Conservation (phyloP, 2,113 vertebrate genomes). For the Nesogale talazaci region DNA sequence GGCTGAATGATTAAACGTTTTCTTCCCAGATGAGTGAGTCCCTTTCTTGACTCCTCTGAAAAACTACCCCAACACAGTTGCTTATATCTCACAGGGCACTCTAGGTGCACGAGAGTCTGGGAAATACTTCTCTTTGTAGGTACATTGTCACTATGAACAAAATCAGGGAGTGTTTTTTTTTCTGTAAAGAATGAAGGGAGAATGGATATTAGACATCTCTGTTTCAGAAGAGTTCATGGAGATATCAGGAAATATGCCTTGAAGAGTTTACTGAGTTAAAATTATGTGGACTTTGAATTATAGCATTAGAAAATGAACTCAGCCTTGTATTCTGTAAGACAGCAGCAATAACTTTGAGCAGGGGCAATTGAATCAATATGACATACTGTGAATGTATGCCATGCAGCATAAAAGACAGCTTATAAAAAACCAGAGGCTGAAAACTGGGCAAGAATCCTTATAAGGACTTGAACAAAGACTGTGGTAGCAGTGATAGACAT, state of each 20-base stretch:
- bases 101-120: background rate
- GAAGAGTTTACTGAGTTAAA: background rate
- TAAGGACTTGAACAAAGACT: too few species aligned
- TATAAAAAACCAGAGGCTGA: too few species aligned
- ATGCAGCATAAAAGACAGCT: background rate
- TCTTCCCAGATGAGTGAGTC: background rate
- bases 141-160: background rate
- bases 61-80: background rate
- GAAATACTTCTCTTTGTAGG: background rate
- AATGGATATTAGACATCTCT: background rate
- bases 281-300: too few species aligned
- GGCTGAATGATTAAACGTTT: background rate
- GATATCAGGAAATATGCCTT: background rate
- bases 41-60: background rate
- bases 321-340: background rate
- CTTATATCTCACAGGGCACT: background rate
- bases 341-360: background rate
- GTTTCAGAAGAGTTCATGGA: background rate
- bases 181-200: background rate
- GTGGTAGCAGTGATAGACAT: too few species aligned
- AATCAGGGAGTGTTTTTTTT: background rate
- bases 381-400: background rate
- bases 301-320: background rate
- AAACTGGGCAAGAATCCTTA: too few species aligned
- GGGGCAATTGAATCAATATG: background rate